Conservation (phyloP, 2,113 vertebrate genomes). For the human (Homo sapiens) region DNA sequence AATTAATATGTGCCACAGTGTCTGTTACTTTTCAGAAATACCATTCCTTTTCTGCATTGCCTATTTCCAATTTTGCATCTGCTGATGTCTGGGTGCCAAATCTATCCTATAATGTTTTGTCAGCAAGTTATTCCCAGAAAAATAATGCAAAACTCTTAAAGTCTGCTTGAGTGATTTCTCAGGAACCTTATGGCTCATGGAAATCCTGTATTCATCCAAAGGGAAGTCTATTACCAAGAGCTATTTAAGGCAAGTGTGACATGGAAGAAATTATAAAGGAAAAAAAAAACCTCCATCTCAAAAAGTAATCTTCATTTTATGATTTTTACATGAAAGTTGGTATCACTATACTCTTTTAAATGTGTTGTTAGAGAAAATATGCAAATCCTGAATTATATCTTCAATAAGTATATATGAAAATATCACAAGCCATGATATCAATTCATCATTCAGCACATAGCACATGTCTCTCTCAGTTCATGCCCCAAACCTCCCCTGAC, state of each 20-base stretch:
- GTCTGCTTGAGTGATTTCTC: not conserved
- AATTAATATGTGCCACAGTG: not conserved
- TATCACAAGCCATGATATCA: not conserved
- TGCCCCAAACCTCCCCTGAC: fast-evolving
- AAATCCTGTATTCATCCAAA: conserved; percentile 10
- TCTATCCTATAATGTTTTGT: not conserved
- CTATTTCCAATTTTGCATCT: conserved; percentile 5
- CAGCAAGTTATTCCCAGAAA: not conserved
- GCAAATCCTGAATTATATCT: not conserved
- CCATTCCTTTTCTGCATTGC: not conserved
- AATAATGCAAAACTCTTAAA: conserved; percentile 3
- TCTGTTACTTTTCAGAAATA: not conserved
- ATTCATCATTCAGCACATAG: not conserved
- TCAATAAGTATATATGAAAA: not conserved
- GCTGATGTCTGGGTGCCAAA: not conserved
- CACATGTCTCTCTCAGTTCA: not conserved
- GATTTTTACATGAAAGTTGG: not conserved
- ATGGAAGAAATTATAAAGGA: not conserved
- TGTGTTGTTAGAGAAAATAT: not conserved
- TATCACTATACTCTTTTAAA: not conserved
- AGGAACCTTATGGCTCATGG: not conserved
- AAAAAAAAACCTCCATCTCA: not conserved
- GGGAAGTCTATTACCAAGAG: conserved; percentile 39
- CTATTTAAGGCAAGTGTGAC: conserved; percentile 37
- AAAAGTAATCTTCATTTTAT: not conserved